phyloP scores from a whole-genome alignment of 1,140 invertebrate genomes.

The Trichogramma pretiosum region DNA sequence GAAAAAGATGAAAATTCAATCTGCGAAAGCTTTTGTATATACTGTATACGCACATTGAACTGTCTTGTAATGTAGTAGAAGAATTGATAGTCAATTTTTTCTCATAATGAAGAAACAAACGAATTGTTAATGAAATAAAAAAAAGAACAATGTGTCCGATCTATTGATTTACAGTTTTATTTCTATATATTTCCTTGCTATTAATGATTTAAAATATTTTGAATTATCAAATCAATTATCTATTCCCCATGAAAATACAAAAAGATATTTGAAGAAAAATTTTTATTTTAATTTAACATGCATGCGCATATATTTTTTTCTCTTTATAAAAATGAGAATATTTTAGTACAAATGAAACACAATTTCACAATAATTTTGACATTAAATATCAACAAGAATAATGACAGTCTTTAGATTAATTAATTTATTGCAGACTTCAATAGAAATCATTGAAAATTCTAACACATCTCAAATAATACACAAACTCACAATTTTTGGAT shows the following conservation, averaged over 20 bases:
- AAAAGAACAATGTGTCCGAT: conserved; percentile 36
- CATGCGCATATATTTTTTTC: conserved; percentile 16
- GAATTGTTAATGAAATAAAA: conserved; percentile 38
- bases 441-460: too few relatives aligned
- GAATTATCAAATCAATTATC: too few relatives aligned
- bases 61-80: conserved; percentile 31
- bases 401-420: too few relatives aligned
- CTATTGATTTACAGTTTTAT: conserved; percentile 21
- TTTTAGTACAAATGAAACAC: not conserved
- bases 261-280: conserved; percentile 14
- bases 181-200: conserved; percentile 14
- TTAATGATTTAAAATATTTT: too few relatives aligned
- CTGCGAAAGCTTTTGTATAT: conserved; percentile 37
- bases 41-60: conserved; percentile 40
- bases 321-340: too few relatives aligned
- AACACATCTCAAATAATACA: too few relatives aligned
- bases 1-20: too few relatives aligned
- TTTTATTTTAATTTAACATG: conserved; percentile 3
- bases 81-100: conserved; percentile 32
- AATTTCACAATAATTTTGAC: not conserved
- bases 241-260: conserved; percentile 17
- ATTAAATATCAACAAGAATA: too few relatives aligned
- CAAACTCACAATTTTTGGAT: too few relatives aligned
- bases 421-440: too few relatives aligned
- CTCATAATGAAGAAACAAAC: too few relatives aligned